Evolutionary conservation across 2,113 vertebrate genomes (phyloP).

Genomic region (Toxostoma redivivum): DNA sequence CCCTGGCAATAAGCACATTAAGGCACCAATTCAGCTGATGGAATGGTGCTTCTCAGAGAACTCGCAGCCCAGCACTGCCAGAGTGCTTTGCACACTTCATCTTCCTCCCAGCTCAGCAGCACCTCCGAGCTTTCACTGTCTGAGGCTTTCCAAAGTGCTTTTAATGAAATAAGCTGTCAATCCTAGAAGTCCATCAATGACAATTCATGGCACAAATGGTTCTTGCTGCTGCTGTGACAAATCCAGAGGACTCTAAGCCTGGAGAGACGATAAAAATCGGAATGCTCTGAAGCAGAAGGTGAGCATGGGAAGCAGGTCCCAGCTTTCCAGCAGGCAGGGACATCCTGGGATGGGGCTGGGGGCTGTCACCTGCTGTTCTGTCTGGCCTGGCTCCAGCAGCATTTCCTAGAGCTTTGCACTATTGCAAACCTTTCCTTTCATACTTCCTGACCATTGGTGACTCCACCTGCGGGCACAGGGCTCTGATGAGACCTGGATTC

Average conservation of each 20-base stretch:
- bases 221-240: background rate
- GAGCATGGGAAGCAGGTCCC: background rate
- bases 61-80: background rate
- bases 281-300: background rate
- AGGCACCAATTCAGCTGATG: background rate
- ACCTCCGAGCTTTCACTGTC: background rate
- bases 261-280: background rate
- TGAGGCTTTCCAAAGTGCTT: slow-evolving; percentile 11
- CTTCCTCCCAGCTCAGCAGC: slow-evolving; percentile 2
- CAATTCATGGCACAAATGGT: background rate
- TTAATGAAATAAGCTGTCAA: background rate
- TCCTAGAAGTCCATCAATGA: background rate
- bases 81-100: background rate
- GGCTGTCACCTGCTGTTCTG: background rate
- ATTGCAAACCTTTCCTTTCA: background rate
- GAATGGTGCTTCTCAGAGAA: slow-evolving; percentile 3
- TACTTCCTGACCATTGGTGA: background rate
- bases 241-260: background rate
- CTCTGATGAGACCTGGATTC: background rate
- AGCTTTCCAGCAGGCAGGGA: background rate
- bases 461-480: background rate
- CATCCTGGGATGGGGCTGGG: background rate
- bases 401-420: background rate
- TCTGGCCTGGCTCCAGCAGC: background rate
- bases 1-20: slow-evolving; percentile 34